Conservation (phyloP, 2,888 invertebrate genomes). For the Hecatera dysodea region DNA sequence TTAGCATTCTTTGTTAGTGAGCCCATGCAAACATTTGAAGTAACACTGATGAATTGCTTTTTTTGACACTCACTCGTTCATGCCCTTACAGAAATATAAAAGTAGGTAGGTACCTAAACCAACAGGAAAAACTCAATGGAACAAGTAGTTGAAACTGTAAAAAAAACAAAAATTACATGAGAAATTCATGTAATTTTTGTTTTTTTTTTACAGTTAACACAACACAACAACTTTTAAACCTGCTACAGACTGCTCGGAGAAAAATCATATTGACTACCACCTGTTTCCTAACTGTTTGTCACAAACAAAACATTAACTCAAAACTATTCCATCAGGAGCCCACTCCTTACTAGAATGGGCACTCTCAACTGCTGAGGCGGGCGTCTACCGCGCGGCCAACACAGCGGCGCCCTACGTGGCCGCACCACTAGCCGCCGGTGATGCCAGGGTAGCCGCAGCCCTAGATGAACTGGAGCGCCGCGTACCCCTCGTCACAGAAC, state of each 20-base stretch:
- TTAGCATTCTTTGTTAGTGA: not conserved
- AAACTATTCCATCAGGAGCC: slow-evolving; percentile 82
- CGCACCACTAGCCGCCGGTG: slow-evolving; percentile 88
- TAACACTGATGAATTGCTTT: not conserved
- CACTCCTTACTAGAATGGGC: slow-evolving; percentile 93
- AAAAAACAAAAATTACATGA: no score
- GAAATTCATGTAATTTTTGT: no score
- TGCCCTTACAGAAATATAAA: not conserved
- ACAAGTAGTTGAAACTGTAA: no score
- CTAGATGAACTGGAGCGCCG: slow-evolving; percentile 92
- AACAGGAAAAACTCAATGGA: no score
- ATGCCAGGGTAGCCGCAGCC: slow-evolving; percentile 92
- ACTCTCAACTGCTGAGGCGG: slow-evolving; percentile 92
- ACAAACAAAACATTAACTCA: not conserved
- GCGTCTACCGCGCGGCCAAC: slow-evolving; percentile 91
- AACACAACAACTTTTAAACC: no score
- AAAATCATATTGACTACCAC: not conserved
- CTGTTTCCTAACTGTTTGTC: not conserved
- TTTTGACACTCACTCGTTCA: not conserved
- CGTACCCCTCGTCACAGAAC: slow-evolving; percentile 93
- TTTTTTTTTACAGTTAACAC: no score
- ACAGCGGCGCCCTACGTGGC: slow-evolving; percentile 92
- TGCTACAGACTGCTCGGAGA: not conserved
- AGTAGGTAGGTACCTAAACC: not conserved
- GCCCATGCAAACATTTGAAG: not conserved